These are phyloP conservation scores for Cyrtodaria siliqua DNA, from an alignment of 2,888 invertebrate genomes.

Conservation along the genomic window DNA sequence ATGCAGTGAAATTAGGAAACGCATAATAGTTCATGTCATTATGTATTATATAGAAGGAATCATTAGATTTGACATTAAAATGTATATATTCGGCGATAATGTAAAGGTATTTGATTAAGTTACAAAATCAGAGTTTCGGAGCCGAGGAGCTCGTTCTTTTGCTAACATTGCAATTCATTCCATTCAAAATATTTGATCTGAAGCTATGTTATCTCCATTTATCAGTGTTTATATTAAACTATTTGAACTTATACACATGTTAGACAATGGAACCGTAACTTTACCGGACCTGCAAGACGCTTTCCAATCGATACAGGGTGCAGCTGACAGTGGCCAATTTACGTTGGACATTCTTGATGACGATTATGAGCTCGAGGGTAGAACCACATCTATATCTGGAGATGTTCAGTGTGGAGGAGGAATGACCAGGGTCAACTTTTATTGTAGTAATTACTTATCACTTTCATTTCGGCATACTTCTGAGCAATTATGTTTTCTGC, in stretches of 20 bases:
- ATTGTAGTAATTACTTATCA: slow-evolving; percentile 28
- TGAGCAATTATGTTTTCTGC: too few relatives aligned
- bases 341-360: slow-evolving; percentile 30
- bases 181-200: too few relatives aligned
- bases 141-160: background rate
- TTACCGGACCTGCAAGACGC: slow-evolving; percentile 21
- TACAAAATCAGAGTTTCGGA: background rate
- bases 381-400: slow-evolving; percentile 22
- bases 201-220: background rate
- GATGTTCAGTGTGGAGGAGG: slow-evolving; percentile 23
- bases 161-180: background rate
- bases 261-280: slow-evolving; percentile 11
- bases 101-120: background rate
- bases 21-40: too few relatives aligned
- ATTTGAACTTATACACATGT: too few relatives aligned
- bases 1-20: background rate
- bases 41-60: too few relatives aligned
- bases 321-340: slow-evolving; percentile 31
- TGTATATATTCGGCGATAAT: background rate
- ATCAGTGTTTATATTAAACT: background rate
- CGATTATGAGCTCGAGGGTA: slow-evolving; percentile 26
- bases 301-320: slow-evolving; percentile 19
- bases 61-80: too few relatives aligned
- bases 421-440: slow-evolving; percentile 27
- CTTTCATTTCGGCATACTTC: too few relatives aligned